A percentile compares a stretch with the other conserved stretches of the same genome.
phyloP scores from a whole-genome alignment of 2,888 invertebrate species.

The Aphidius colemani region DNA sequence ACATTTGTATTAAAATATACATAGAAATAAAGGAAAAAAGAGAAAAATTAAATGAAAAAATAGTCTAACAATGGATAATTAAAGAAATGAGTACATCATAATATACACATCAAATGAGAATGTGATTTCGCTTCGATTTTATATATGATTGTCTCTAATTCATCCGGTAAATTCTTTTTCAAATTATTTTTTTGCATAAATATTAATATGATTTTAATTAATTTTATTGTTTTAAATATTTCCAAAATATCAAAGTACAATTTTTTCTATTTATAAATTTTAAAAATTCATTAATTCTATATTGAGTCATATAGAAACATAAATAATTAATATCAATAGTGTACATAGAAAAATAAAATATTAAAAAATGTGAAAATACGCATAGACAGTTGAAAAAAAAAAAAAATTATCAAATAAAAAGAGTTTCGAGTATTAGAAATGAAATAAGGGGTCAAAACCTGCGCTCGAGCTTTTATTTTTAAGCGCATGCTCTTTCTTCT shows the following conservation, averaged over 20 bases:
- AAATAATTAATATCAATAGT: too few species aligned
- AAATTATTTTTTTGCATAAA: too few species aligned
- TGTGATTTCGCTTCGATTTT: slow-evolving; percentile 26
- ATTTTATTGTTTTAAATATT: too few species aligned
- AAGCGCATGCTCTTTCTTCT: slow-evolving; percentile 54
- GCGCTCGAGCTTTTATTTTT: slow-evolving; percentile 51
- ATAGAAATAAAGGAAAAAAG: slow-evolving; percentile 4
- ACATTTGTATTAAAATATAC: neutral
- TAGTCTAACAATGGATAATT: slow-evolving; percentile 30
- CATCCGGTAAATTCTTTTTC: too few species aligned
- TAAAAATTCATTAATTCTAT: too few species aligned
- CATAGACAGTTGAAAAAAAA: neutral
- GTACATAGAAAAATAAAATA: too few species aligned
- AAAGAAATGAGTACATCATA: slow-evolving; percentile 20
- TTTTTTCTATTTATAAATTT: too few species aligned
- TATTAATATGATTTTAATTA: too few species aligned
- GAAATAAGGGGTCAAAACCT: slow-evolving; percentile 49
- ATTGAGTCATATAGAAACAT: too few species aligned
- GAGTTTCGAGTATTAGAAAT: slow-evolving; percentile 38
- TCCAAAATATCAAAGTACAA: too few species aligned
- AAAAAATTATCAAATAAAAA: neutral
- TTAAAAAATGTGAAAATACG: too few species aligned
- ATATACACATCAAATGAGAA: neutral
- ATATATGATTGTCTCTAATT: slow-evolving; percentile 4
- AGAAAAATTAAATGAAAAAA: slow-evolving; percentile 16